Base-by-base conservation (phyloP, 2,888 invertebrate genomes). In the Nomada ferruginata region DNA sequence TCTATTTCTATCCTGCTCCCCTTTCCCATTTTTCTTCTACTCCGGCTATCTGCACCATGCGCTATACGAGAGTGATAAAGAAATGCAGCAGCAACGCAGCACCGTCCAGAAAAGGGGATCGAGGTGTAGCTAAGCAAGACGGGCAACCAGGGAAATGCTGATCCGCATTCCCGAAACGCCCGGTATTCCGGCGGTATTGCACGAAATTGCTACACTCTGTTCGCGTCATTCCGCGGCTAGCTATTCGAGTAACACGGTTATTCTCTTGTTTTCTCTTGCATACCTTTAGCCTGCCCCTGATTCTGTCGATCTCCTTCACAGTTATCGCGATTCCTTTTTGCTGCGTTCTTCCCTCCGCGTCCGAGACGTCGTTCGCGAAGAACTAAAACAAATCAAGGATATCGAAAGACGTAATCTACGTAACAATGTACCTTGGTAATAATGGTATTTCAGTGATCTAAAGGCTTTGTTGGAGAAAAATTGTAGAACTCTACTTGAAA, bases 121-220 rank as follows among this genome's bases (percentile, higher is more conserved):
- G 76, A 63, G 60, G 53, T 59, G 68, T 60, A 75, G 47, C 20
- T 66, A 59, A 72, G 72, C 65, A 75, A 75, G 82, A 57, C 73
- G 74, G 71, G 71, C 76, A 86, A 90, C 84, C 85, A 91, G 89
- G 92, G 92, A 93, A 93, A 93, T 92, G 91, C 92, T 92, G 92
- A 92, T 92, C 92, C 91, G 90, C 92, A 92, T 92, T 93, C 91
- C 91, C 91, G 90, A 90, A 92, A 91, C 90, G 91, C 91, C 90
- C 90, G 92, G 93, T 93, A 93, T 93, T 92, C 92, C 90, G 85
- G 87, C 88, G 92, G 91, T 93, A 93, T 93, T 92, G 93, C 92
- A 90, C 89, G 92, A 93, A 93, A 93, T 93, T 93, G 92, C 93
- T 92, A 89, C 91, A 93, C 93, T 93, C 91, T 90, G 93, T 93